These are phyloP conservation scores for Drosophila burlai DNA, from an alignment of 1,140 invertebrate species.

Conservation along the genomic window DNA sequence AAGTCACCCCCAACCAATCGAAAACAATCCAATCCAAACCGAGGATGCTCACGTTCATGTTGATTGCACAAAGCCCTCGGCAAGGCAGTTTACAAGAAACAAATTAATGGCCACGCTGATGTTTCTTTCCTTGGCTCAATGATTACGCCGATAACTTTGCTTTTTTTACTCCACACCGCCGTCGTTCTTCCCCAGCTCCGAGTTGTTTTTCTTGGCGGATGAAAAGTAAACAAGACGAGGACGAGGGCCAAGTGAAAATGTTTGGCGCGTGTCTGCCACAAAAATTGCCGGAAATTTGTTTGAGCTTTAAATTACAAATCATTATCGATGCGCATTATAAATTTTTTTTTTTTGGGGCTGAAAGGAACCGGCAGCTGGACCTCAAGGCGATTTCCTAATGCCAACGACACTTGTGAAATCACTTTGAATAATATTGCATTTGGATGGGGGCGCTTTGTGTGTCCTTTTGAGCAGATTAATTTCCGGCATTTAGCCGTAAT, in stretches of 20 bases:
- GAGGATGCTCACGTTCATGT: slow-evolving; percentile 58
- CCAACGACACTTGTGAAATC: slow-evolving; percentile 80
- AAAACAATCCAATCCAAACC: slow-evolving; percentile 20
- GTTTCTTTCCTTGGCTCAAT: slow-evolving; percentile 54
- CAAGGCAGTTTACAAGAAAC: slow-evolving; percentile 64
- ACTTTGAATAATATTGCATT: slow-evolving; percentile 79
- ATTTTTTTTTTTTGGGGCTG: slow-evolving; percentile 36
- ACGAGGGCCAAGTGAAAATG: slow-evolving; percentile 14
- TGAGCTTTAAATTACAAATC: slow-evolving; percentile 80
- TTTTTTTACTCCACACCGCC: slow-evolving; percentile 36
- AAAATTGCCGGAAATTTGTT: slow-evolving; percentile 78
- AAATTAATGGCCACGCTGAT: slow-evolving; percentile 67
- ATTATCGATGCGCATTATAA: slow-evolving; percentile 82
- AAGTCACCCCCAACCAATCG: slow-evolving; percentile 18
- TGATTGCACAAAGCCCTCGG: slow-evolving; percentile 75
- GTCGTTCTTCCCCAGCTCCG: slow-evolving; percentile 8
- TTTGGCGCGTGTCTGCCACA: slow-evolving; percentile 43
- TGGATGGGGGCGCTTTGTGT: slow-evolving; percentile 22
- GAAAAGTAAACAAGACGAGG: slow-evolving; percentile 49
- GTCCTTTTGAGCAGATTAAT: slow-evolving; percentile 73
- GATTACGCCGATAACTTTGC: slow-evolving; percentile 72
- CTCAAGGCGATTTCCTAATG: slow-evolving; percentile 70
- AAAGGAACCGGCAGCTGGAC: slow-evolving; percentile 35
- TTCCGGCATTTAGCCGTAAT: slow-evolving; percentile 79
- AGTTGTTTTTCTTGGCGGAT: slow-evolving; percentile 35